phyloP scores from a whole-genome alignment of 2,113 vertebrate genomes.

The Ictalurus furcatus region DNA sequence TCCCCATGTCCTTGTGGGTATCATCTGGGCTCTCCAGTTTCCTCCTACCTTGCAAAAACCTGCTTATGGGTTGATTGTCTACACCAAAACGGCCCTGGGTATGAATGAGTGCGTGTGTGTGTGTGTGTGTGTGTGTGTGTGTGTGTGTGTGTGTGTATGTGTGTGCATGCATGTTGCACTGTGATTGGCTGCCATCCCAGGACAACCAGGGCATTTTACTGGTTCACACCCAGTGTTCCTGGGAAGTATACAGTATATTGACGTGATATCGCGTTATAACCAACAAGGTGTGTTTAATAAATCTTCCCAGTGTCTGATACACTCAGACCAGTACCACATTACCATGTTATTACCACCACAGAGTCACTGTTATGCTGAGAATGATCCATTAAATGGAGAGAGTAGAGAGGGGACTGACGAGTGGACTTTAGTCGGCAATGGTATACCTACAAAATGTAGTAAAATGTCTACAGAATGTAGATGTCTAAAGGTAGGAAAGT shows the following conservation, averaged over 20 bases:
- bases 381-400: background rate
- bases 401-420: background rate
- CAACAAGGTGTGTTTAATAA: background rate
- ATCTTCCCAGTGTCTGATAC: no score
- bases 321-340: background rate
- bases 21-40: background rate
- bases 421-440: no score
- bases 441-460: background rate
- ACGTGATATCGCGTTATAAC: background rate
- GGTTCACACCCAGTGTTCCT: background rate
- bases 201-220: background rate
- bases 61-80: background rate
- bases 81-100: background rate
- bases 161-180: background rate
- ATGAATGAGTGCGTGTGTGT: background rate
- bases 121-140: background rate
- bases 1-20: background rate
- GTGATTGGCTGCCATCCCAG: background rate
- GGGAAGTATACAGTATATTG: background rate
- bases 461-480: background rate
- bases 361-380: background rate
- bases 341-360: background rate
- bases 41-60: background rate
- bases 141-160: background rate
- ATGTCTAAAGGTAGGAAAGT: background rate